Evolutionary conservation across 1,140 invertebrate genomes (phyloP), one percentile per base, ranked within the genome.

Genomic region (Teleogryllus occipitalis): DNA sequence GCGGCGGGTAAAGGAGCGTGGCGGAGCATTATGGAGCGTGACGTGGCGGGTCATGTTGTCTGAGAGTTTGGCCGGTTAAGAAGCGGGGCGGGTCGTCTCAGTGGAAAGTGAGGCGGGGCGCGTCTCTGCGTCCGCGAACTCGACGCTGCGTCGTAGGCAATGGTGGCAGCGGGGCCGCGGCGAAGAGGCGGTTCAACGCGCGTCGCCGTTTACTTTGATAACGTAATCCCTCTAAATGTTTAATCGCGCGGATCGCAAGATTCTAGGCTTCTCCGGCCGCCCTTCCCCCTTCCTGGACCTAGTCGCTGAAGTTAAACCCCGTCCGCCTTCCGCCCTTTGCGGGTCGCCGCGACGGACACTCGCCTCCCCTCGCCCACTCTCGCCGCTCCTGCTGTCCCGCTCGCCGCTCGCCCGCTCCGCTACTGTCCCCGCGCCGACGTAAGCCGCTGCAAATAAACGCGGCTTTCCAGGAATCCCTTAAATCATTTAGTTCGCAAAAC

Each of bases 401-500:
- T 39, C 27, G 27, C 27, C 27, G 27, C 27, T 39, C 27, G 27
- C 1, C 27, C 1, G 5, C 27, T 5, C 27, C 27, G 27, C 27
- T 39, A 39, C 27, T 39, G 27, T 39, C 27, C 27, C 27, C 27
- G 27, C 27, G 27, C 27, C 27, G 27, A 2, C 54, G 10, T 65
- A 65, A 65, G 54, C 54, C 18, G 10, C 54, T 65, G 54, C 54
- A 65, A 65, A 65, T 65, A 65, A 65, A 65, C 54, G 54, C 54
- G 54, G 54, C 54, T 65, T 65, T 65, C 54, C 10, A 18, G 18
- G 54, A 65, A 65, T 65, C 54, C 18, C 54, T 18, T 65, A 65
- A 65, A 65, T 65, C 54, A 65, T 65, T 65, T 65, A 65, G 54
- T 65, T 65, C 54, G 54, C 54, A 65, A 65, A 65, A 65, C 54